phyloP scores from a whole-genome alignment of 2,113 vertebrate species.

The Phainopepla nitens region DNA sequence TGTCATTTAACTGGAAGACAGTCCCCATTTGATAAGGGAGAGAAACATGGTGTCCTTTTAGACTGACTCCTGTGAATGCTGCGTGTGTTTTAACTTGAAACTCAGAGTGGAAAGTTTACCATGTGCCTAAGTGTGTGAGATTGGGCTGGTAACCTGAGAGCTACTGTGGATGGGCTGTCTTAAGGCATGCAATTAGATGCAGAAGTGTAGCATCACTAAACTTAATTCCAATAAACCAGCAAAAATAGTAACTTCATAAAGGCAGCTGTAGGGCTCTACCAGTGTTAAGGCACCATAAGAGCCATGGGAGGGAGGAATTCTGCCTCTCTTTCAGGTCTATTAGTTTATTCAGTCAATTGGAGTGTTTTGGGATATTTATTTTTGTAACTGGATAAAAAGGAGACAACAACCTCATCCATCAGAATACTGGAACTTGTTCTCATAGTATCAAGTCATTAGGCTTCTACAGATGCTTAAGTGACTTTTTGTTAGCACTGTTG shows the following conservation, averaged over 20 bases:
- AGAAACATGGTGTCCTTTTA: not conserved
- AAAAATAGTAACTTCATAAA: not conserved
- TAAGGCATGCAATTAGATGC: not conserved
- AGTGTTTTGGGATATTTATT: not conserved
- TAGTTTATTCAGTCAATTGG: not conserved
- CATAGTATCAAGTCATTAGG: not conserved
- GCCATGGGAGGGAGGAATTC: not conserved
- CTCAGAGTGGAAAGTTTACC: not conserved
- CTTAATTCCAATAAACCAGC: not conserved
- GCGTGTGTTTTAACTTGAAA: not conserved
- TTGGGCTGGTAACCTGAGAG: not conserved
- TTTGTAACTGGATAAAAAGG: not conserved
- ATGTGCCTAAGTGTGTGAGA: not conserved
- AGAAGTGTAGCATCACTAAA: not conserved
- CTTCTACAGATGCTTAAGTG: not conserved
- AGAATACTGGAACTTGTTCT: not conserved
- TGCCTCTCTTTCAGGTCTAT: not conserved
- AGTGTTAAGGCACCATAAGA: not conserved
- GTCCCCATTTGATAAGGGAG: not conserved
- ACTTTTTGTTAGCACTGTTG: not conserved
- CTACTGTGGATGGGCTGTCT: not conserved
- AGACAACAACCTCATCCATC: not conserved
- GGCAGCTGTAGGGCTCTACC: not conserved
- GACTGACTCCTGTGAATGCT: fast-evolving
- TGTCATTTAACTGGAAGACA: not conserved